These are phyloP conservation scores for Syrphus vitripennis DNA, from an alignment of 2,888 invertebrate genomes.

Conservation along the genomic window DNA sequence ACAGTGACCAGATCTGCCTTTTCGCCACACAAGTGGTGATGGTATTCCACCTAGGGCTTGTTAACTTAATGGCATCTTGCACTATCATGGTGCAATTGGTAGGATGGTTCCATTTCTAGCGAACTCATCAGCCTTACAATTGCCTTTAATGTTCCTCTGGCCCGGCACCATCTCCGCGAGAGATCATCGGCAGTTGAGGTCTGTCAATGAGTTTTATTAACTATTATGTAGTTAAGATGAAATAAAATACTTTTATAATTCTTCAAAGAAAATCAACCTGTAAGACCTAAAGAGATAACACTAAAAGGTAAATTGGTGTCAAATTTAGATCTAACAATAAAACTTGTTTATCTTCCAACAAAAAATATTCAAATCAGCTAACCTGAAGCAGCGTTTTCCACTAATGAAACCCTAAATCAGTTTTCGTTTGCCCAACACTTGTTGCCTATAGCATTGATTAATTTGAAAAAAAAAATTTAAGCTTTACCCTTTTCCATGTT, in stretches of 20 bases:
- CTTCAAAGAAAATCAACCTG: neutral
- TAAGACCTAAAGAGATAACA: neutral
- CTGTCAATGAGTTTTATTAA: too few relatives aligned
- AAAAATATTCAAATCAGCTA: neutral
- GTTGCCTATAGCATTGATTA: constrained; percentile 28
- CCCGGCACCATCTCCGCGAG: too few relatives aligned
- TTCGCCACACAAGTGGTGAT: too few relatives aligned
- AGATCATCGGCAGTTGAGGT: too few relatives aligned
- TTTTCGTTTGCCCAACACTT: constrained; percentile 24
- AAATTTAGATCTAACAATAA: neutral
- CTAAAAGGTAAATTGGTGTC: neutral
- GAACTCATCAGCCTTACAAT: too few relatives aligned
- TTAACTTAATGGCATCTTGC: too few relatives aligned
- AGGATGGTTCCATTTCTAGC: too few relatives aligned
- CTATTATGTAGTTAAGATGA: too few relatives aligned
- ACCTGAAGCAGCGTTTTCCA: neutral
- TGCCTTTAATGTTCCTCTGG: too few relatives aligned
- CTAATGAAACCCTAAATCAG: constrained; percentile 40
- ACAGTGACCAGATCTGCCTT: too few relatives aligned
- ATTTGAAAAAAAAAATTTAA: neutral
- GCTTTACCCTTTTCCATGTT: constrained; percentile 11
- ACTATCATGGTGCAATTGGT: too few relatives aligned
- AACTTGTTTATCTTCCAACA: neutral
- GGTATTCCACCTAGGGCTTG: too few relatives aligned
- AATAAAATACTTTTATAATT: neutral